Percentiles rank a stretch among this genome's conserved stretches.
These are phyloP conservation scores for Symphodus melops DNA, from an alignment of 2,113 vertebrate genomes.

Conservation along the genomic window DNA sequence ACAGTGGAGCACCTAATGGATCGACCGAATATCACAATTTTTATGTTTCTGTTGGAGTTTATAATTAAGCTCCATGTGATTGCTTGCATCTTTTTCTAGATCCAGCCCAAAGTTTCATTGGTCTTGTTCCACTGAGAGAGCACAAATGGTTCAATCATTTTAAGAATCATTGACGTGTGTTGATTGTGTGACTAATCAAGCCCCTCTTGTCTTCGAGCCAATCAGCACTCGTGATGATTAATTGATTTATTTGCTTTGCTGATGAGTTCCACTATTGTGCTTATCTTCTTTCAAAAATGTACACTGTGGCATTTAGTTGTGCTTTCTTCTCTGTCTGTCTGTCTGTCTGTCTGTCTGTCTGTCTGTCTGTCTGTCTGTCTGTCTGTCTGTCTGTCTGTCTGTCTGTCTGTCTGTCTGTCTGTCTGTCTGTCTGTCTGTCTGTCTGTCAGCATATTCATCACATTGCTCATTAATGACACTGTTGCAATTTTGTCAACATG, in stretches of 20 bases:
- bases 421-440: constrained; percentile 53
- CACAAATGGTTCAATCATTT: background rate
- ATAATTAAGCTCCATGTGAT: no score
- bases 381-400: constrained; percentile 47
- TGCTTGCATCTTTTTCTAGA: background rate
- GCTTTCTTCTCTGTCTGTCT: constrained; percentile 37
- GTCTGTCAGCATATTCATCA: constrained; percentile 70
- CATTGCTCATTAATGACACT: constrained; percentile 60
- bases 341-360: constrained; percentile 30
- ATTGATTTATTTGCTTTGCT: constrained; percentile 52
- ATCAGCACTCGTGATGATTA: constrained; percentile 45
- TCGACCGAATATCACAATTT: background rate
- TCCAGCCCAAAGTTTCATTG: no score
- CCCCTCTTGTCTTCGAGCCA: constrained; percentile 41
- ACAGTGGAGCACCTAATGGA: background rate
- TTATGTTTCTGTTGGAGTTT: no score
- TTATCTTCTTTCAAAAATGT: constrained; percentile 51
- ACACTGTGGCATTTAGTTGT: constrained; percentile 51
- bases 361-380: constrained; percentile 56
- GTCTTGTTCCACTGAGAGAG: no score
- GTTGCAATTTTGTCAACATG: constrained; percentile 74
- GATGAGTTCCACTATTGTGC: constrained; percentile 54
- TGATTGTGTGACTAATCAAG: constrained; percentile 53
- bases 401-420: background rate
- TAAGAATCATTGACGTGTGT: constrained; percentile 44